Evolutionary conservation across 1,140 invertebrate species (phyloP).

Genomic region (Zaprionus gabonicus): DNA sequence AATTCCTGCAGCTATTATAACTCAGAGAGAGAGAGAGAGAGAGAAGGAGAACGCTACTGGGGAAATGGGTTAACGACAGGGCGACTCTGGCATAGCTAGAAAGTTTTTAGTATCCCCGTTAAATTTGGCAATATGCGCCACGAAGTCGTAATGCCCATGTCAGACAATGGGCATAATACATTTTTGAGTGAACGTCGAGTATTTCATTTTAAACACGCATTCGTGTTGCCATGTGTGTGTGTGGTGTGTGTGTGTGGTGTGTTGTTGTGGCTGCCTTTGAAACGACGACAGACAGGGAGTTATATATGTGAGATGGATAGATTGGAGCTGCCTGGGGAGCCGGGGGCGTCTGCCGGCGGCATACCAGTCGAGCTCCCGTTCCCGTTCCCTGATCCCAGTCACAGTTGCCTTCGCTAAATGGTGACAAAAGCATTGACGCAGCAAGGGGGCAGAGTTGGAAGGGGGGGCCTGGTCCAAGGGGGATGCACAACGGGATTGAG

Average conservation of each 20-base stretch:
- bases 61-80: constrained; percentile 5
- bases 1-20: not conserved
- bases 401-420: constrained; percentile 56
- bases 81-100: not conserved
- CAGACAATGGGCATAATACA: constrained; percentile 44
- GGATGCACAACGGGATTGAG: constrained; percentile 9
- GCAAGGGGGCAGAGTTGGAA: not conserved
- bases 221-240: constrained; percentile 39
- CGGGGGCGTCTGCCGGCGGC: constrained; percentile 55
- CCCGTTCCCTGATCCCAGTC: not conserved
- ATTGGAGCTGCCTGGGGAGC: constrained; percentile 49
- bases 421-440: constrained; percentile 66
- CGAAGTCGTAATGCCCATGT: constrained; percentile 25
- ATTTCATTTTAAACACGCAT: constrained; percentile 83
- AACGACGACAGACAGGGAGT: constrained; percentile 62
- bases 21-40: not conserved
- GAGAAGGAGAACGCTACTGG: not conserved
- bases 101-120: constrained; percentile 3
- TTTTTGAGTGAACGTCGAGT: constrained; percentile 77
- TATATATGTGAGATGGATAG: constrained; percentile 64
- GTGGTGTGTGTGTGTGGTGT: constrained; percentile 31
- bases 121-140: constrained; percentile 20
- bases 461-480: not conserved
- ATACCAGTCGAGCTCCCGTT: constrained; percentile 37
- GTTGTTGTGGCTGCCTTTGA: constrained; percentile 29